A percentile compares a stretch with the other conserved stretches of the same genome.
phyloP scores from a whole-genome alignment of 2,113 vertebrate species.

The Microtus montanus region DNA sequence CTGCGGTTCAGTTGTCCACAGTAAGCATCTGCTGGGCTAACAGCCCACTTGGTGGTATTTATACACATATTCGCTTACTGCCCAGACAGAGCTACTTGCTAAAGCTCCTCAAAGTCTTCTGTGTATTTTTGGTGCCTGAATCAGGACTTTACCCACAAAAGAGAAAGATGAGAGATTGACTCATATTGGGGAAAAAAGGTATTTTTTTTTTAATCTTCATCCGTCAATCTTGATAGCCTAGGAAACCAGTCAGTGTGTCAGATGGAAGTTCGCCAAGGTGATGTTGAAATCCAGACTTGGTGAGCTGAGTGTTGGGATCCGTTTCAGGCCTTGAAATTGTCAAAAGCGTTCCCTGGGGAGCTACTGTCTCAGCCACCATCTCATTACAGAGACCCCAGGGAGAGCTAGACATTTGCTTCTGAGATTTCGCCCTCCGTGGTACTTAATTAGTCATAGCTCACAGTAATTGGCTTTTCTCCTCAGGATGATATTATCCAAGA shows the following conservation, averaged over 20 bases:
- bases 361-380: neutral
- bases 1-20: neutral
- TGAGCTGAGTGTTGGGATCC: neutral
- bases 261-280: neutral
- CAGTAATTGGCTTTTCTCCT: constrained; percentile 41
- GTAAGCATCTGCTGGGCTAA: neutral
- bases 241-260: neutral
- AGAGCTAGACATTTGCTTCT: constrained; percentile 37
- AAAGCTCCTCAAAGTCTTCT: neutral
- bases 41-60: neutral
- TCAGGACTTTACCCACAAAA: constrained; percentile 4
- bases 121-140: neutral
- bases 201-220: constrained; percentile 17
- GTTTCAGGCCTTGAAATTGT: constrained; percentile 32
- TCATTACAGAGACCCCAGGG: constrained; percentile 12
- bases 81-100: neutral
- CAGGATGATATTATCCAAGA: neutral
- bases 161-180: constrained; percentile 33
- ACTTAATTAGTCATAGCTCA: constrained; percentile 56
- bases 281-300: neutral
- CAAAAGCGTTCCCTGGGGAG: neutral
- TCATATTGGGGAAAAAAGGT: neutral
- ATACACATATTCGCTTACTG: neutral
- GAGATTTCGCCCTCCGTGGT: constrained; percentile 8
- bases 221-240: neutral